These are phyloP conservation scores for Caligus rogercresseyi DNA, from an alignment of 1,140 invertebrate species.

Conservation along the genomic window DNA sequence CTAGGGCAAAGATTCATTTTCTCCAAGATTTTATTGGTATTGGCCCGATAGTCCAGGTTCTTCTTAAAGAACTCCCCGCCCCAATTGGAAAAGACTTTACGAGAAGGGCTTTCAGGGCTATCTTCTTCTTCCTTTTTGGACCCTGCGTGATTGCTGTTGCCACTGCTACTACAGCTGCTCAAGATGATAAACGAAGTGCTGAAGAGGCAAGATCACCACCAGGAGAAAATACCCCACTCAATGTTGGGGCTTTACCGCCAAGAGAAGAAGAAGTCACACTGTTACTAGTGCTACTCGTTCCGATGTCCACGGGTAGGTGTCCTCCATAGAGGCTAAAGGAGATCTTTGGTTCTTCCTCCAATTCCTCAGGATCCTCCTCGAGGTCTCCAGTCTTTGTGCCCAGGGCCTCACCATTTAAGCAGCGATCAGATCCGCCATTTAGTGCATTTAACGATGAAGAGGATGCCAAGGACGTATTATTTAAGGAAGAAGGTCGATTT, in stretches of 20 bases:
- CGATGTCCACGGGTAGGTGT: constrained; percentile 15
- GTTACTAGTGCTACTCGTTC: too few species aligned
- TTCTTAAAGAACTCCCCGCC: constrained; percentile 20
- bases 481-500: background rate
- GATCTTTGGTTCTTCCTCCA: background rate
- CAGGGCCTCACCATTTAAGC: background rate
- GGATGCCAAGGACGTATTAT: too few species aligned
- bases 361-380: background rate
- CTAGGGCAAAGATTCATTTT: constrained; percentile 11
- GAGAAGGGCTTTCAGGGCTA: background rate
- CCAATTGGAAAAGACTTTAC: constrained; percentile 19
- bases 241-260: too few species aligned
- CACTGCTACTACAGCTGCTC: background rate
- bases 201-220: background rate
- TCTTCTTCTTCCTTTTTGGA: background rate
- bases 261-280: too few species aligned
- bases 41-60: constrained; percentile 20
- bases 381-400: background rate
- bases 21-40: constrained; percentile 19
- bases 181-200: background rate
- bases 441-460: background rate
- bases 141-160: background rate
- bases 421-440: background rate
- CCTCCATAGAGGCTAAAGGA: constrained; percentile 19
- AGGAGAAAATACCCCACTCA: background rate